A percentile compares a stretch with the other conserved stretches of the same genome.
These are phyloP conservation scores for Blastobasis adustella DNA, from an alignment of 2,888 invertebrate species.

Conservation along the genomic window DNA sequence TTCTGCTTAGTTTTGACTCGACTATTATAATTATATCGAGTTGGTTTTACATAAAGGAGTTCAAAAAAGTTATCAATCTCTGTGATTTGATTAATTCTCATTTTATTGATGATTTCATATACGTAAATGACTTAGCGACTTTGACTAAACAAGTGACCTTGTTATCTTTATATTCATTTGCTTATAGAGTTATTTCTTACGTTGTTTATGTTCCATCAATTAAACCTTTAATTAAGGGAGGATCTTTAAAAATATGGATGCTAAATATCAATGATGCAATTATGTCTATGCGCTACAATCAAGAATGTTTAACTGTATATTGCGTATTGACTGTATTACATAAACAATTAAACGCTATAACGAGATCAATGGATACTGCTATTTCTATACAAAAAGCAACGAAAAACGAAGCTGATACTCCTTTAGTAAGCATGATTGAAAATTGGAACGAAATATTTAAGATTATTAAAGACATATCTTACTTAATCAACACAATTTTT, in stretches of 20 bases:
- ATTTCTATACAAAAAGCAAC: not conserved
- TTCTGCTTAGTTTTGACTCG: no score
- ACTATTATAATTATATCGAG: not conserved
- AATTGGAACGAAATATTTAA: not conserved
- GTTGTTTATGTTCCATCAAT: not conserved
- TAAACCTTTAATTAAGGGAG: not conserved
- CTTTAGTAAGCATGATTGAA: not conserved
- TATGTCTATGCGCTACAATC: not conserved
- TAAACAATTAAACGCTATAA: not conserved
- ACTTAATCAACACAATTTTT: not conserved
- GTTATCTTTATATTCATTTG: not conserved
- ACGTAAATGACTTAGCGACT: not conserved
- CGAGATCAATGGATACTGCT: not conserved
- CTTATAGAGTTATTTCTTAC: not conserved
- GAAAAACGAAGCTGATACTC: not conserved
- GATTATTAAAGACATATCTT: not conserved
- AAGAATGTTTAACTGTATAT: not conserved
- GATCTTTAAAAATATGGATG: not conserved
- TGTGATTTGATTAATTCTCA: no score
- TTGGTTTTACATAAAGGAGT: not conserved
- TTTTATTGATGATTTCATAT: no score
- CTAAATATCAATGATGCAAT: not conserved
- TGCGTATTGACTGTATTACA: not conserved
- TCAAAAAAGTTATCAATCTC: no score
- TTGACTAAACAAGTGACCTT: not conserved